A percentile compares a stretch with the other conserved stretches of the same genome.
Conservation (phyloP, 2,113 vertebrate species). For the Callopanchax toddi region DNA sequence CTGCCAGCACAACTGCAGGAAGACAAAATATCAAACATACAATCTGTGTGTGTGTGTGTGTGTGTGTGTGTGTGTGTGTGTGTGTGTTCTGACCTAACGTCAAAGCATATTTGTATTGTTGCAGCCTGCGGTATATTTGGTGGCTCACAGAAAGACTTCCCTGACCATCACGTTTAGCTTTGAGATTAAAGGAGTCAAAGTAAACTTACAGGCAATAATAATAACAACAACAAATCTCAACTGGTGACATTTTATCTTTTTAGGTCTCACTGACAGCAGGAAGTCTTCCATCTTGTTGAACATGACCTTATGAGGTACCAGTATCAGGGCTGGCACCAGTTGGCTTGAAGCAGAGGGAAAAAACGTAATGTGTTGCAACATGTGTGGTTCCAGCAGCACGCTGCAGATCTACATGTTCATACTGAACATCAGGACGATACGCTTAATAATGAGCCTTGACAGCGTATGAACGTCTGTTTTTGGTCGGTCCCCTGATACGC, state of each 20-base stretch:
- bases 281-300: constrained; percentile 41
- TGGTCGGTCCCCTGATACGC: constrained; percentile 23
- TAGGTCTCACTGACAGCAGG: constrained; percentile 37
- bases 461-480: constrained; percentile 42
- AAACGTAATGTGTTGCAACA: neutral
- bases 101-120: constrained; percentile 31
- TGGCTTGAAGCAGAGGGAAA: neutral
- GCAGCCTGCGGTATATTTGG: constrained; percentile 35
- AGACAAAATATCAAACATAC: neutral
- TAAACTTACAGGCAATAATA: constrained; percentile 8
- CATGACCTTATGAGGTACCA: constrained; percentile 2
- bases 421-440: constrained; percentile 19
- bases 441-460: constrained; percentile 49
- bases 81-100: constrained; percentile 35
- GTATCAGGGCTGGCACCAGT: constrained; percentile 6
- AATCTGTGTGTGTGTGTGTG: neutral
- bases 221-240: constrained; percentile 2
- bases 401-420: constrained; percentile 22
- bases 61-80: too few relatives aligned
- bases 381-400: neutral
- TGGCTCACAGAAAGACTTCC: neutral
- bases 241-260: constrained; percentile 38
- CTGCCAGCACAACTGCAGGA: constrained; percentile 9
- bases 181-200: constrained; percentile 13
- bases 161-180: constrained; percentile 17